phyloP scores from a whole-genome alignment of 2,113 vertebrate species.

The Paradisaea rubra region DNA sequence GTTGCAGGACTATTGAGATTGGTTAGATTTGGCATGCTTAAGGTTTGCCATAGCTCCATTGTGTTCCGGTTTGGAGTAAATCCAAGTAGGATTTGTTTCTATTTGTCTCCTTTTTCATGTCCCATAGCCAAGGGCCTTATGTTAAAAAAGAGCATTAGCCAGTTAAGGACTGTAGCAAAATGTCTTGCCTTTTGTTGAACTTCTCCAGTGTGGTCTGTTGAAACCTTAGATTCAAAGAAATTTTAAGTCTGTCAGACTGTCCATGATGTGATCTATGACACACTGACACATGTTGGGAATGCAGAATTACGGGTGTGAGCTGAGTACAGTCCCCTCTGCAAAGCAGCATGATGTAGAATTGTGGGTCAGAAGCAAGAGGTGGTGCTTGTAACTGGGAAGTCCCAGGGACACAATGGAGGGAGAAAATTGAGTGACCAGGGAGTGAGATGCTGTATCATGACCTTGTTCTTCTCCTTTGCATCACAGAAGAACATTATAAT shows the following conservation, averaged over 20 bases:
- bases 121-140: not conserved
- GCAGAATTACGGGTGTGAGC: not conserved
- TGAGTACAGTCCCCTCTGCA: not conserved
- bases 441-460: not conserved
- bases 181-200: not conserved
- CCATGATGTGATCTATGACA: not conserved
- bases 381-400: not conserved
- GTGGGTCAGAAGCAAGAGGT: not conserved
- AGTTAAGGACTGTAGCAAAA: not conserved
- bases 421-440: not conserved
- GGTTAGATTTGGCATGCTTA: not conserved
- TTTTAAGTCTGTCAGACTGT: not conserved
- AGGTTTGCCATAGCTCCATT: not conserved
- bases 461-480: not conserved
- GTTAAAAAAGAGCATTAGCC: not conserved
- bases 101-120: not conserved
- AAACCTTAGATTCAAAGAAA: not conserved
- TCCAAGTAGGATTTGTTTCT: not conserved
- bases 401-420: not conserved
- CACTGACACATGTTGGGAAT: not conserved
- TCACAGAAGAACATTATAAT: not conserved
- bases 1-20: not conserved
- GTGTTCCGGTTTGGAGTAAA: not conserved
- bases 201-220: not conserved
- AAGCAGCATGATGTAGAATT: not conserved